Conservation (phyloP, 1,140 invertebrate genomes). For the Orius insidiosus region DNA sequence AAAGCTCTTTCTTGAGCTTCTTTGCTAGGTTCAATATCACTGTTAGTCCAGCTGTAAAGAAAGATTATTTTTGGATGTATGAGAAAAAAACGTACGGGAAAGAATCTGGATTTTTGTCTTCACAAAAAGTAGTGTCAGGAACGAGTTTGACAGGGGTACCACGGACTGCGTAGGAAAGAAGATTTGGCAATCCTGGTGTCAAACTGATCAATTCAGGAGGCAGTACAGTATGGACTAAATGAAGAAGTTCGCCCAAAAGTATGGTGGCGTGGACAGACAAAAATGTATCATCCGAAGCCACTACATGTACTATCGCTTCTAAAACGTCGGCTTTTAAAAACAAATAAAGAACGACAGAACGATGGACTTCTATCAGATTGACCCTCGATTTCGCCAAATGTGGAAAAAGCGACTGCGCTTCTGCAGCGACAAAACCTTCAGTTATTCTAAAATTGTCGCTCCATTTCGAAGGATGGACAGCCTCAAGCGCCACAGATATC, state of each 20-base stretch:
- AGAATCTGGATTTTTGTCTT: not conserved
- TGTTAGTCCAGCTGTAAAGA: not conserved
- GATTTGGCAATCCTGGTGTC: conserved; percentile 59
- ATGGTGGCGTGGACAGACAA: conserved; percentile 81
- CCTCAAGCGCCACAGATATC: conserved; percentile 65
- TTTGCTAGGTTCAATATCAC: not conserved
- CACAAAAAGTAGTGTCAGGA: not conserved
- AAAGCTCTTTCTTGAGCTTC: conserved; percentile 46
- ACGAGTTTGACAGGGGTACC: conserved; percentile 25
- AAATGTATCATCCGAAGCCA: conserved; percentile 70
- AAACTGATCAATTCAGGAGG: conserved; percentile 62
- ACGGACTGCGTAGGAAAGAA: conserved; percentile 59
- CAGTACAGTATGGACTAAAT: conserved; percentile 65
- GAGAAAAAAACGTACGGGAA: not conserved
- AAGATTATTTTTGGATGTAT: too few relatives aligned
- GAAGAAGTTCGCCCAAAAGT: conserved; percentile 66
- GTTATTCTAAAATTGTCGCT: conserved; percentile 71
- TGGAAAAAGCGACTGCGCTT: conserved; percentile 66
- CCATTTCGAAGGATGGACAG: conserved; percentile 59
- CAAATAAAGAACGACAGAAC: conserved; percentile 71
- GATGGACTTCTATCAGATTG: conserved; percentile 79
- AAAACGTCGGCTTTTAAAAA: conserved; percentile 73
- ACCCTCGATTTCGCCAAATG: conserved; percentile 60
- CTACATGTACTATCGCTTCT: conserved; percentile 78
- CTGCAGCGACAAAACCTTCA: conserved; percentile 82